A percentile compares a stretch with the other conserved stretches of the same genome.
These are phyloP conservation scores for Megalops cyprinoides DNA, from an alignment of 2,797 vertebrate species.

Conservation along the genomic window DNA sequence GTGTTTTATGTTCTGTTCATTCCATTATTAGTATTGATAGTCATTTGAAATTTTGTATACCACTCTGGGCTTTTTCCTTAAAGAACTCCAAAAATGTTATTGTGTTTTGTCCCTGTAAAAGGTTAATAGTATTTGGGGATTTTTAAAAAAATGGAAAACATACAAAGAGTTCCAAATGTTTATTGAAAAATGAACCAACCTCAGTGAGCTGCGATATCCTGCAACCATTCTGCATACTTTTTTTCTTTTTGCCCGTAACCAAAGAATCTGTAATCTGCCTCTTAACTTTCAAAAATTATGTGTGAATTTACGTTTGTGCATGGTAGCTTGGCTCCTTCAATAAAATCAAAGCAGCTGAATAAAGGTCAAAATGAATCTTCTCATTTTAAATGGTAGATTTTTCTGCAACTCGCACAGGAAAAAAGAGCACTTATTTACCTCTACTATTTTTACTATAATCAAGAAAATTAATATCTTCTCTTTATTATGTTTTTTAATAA, in stretches of 20 bases:
- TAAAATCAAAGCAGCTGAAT: conserved; percentile 28
- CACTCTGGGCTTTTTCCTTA: conserved; percentile 33
- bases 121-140: neutral
- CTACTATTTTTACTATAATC: conserved; percentile 22
- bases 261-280: conserved; percentile 63
- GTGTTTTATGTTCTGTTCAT: conserved; percentile 45
- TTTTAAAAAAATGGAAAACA: conserved; percentile 23
- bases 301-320: conserved; percentile 29
- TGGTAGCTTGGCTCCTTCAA: conserved; percentile 23
- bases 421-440: conserved; percentile 36
- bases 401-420: conserved; percentile 38
- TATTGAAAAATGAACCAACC: conserved; percentile 32
- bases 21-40: conserved; percentile 57
- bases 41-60: conserved; percentile 59
- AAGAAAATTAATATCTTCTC: conserved; percentile 8
- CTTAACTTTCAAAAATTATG: conserved; percentile 29
- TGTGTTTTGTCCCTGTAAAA: conserved; percentile 36
- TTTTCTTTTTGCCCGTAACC: conserved; percentile 62
- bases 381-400: conserved; percentile 18
- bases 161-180: conserved; percentile 43
- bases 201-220: conserved; percentile 28
- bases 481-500: conserved; percentile 8
- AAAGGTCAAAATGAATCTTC: conserved; percentile 6
- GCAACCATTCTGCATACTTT: conserved; percentile 18
- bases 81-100: conserved; percentile 24